A percentile compares a stretch with the other conserved stretches of the same genome.
Evolutionary conservation across 1,140 invertebrate genomes (phyloP).

Genomic region (Drosophila subobscura): DNA sequence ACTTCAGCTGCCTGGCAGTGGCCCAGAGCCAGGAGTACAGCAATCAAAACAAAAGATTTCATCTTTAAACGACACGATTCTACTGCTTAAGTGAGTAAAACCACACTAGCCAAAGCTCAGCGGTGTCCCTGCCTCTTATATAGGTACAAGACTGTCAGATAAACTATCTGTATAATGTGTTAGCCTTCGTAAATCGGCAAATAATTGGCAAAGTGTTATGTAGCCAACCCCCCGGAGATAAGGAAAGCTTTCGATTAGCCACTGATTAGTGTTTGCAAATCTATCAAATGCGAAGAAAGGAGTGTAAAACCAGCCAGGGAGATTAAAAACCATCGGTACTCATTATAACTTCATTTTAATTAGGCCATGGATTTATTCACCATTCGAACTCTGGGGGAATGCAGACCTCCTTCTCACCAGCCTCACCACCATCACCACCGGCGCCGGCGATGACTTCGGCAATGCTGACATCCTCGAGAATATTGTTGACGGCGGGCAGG

Average conservation of each 20-base stretch:
- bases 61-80: conserved; percentile 40
- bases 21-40: conserved; percentile 43
- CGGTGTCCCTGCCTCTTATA: conserved; percentile 45
- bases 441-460: conserved; percentile 53
- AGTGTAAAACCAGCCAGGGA: background rate
- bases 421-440: conserved; percentile 47
- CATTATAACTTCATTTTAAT: conserved; percentile 51
- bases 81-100: conserved; percentile 1
- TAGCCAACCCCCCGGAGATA: conserved; percentile 34
- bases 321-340: background rate
- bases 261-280: conserved; percentile 14
- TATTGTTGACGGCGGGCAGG: conserved; percentile 65
- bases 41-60: conserved; percentile 57
- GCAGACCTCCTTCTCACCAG: conserved; percentile 73
- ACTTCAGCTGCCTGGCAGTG: conserved; percentile 41
- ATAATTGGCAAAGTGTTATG: conserved; percentile 52
- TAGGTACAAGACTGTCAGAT: conserved; percentile 39
- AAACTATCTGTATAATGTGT: conserved; percentile 27
- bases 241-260: conserved; percentile 54
- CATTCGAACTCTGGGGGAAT: conserved; percentile 75
- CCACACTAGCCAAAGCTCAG: conserved; percentile 7
- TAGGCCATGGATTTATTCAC: conserved; percentile 40
- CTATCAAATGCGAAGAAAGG: background rate
- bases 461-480: conserved; percentile 63
- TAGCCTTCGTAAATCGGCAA: conserved; percentile 37